A percentile compares a stretch with the other conserved stretches of the same genome.
Evolutionary conservation across 2,113 vertebrate genomes (phyloP).

Genomic region (Clarias batrachus): DNA sequence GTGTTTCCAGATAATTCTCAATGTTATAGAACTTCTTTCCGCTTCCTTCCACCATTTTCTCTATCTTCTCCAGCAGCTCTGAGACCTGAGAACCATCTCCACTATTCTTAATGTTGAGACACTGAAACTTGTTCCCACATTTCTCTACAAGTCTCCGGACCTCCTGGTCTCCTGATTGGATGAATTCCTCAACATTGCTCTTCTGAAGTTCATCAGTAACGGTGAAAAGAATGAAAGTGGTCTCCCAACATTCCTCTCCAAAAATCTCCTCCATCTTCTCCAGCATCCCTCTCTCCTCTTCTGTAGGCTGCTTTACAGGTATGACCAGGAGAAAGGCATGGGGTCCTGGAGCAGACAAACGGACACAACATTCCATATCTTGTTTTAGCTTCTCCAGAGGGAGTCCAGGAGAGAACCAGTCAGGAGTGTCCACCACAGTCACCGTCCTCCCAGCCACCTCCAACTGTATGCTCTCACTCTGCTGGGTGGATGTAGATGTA

Average conservation of each 20-base stretch:
- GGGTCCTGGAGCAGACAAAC: constrained; percentile 24
- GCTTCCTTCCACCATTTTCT: not conserved
- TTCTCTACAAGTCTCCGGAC: constrained; percentile 25
- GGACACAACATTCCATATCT: not conserved
- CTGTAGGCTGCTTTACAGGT: constrained; percentile 22
- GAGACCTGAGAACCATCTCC: constrained; percentile 16
- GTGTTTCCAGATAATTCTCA: not conserved
- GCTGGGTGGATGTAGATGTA: not conserved
- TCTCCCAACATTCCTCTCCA: not conserved
- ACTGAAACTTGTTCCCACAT: not conserved
- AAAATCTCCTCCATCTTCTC: constrained; percentile 3
- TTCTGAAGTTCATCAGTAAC: not conserved
- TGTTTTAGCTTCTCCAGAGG: not conserved
- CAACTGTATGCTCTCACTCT: constrained; percentile 25
- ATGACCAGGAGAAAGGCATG: constrained; percentile 9
- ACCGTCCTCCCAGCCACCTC: constrained; percentile 19
- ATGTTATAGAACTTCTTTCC: not conserved
- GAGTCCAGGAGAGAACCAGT: constrained; percentile 3
- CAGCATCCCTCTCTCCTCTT: constrained; percentile 12
- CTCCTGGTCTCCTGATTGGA: constrained; percentile 8
- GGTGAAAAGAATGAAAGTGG: not conserved
- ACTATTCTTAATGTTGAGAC: not conserved
- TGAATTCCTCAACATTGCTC: not conserved
- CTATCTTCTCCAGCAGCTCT: not conserved
- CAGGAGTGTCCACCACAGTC: constrained; percentile 1